Evolutionary conservation across 2,113 vertebrate genomes (phyloP).

Genomic region (Paedocypris sp.): DNA sequence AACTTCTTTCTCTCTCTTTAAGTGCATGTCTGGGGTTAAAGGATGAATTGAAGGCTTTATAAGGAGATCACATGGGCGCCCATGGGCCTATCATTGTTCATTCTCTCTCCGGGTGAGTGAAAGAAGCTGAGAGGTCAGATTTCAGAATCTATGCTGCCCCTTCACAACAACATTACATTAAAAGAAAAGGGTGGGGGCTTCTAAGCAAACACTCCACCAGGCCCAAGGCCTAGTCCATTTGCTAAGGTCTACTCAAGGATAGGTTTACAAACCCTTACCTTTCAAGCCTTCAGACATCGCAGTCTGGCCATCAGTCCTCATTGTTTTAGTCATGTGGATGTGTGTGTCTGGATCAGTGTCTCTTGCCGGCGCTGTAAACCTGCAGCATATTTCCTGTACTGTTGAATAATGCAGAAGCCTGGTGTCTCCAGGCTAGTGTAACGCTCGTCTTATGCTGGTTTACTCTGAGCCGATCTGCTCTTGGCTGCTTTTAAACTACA

Average conservation of each 20-base stretch:
- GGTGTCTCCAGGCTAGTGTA: conserved; percentile 6
- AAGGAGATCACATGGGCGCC: conserved; percentile 5
- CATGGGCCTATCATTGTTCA: conserved; percentile 14
- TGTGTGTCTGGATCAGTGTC: neutral
- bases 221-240: conserved; percentile 7
- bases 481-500: conserved; percentile 6
- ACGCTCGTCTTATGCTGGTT: conserved; percentile 1
- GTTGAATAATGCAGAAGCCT: conserved; percentile 23
- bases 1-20: neutral
- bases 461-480: neutral
- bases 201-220: neutral
- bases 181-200: neutral
- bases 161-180: conserved; percentile 1
- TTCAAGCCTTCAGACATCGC: neutral
- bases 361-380: conserved; percentile 6
- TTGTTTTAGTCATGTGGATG: conserved; percentile 6
- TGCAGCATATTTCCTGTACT: conserved; percentile 22
- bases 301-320: neutral
- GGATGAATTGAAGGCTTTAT: conserved; percentile 5
- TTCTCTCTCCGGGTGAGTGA: neutral
- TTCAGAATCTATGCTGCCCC: conserved; percentile 5
- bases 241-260: neutral
- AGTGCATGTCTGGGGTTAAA: neutral
- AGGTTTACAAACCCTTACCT: conserved; percentile 1
- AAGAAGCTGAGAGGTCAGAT: conserved; percentile 8